Percentiles rank a stretch among this genome's conserved stretches.
Evolutionary conservation across 2,113 vertebrate species (phyloP).

Genomic region (Forbesichthys agassizii): DNA sequence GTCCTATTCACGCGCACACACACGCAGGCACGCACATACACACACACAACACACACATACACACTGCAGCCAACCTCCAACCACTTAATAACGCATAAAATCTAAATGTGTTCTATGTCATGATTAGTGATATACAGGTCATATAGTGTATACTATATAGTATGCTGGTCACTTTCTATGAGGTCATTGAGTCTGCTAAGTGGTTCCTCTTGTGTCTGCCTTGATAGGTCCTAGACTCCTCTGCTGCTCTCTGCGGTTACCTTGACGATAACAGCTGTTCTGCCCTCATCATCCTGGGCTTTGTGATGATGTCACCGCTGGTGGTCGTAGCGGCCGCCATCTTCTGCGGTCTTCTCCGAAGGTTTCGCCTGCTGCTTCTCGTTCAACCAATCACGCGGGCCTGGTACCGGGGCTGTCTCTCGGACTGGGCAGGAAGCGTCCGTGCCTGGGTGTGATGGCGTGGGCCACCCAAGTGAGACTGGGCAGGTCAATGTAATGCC

Average conservation of each 20-base stretch:
- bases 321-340: conserved; percentile 86
- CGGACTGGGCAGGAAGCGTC: conserved; percentile 70
- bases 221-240: conserved; percentile 81
- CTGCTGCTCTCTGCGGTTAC: conserved; percentile 82
- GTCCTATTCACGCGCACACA: too few species aligned
- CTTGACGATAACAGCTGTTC: conserved; percentile 93
- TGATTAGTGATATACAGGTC: too few species aligned
- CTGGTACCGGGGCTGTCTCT: conserved; percentile 76
- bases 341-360: conserved; percentile 83
- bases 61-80: too few species aligned
- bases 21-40: too few species aligned
- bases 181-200: conserved; percentile 4
- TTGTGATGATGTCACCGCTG: conserved; percentile 93
- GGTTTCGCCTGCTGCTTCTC: conserved; percentile 80
- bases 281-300: conserved; percentile 91
- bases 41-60: too few species aligned
- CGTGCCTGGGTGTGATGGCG: conserved; percentile 85
- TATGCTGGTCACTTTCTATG: not conserved
- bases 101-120: too few species aligned
- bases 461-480: not conserved
- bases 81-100: too few species aligned
- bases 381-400: conserved; percentile 76
- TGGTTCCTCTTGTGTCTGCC: conserved; percentile 2
- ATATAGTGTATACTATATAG: not conserved
- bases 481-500: too few species aligned